Base-by-base conservation (phyloP, 2,888 invertebrate genomes). In the Ptychoptera contaminata region DNA sequence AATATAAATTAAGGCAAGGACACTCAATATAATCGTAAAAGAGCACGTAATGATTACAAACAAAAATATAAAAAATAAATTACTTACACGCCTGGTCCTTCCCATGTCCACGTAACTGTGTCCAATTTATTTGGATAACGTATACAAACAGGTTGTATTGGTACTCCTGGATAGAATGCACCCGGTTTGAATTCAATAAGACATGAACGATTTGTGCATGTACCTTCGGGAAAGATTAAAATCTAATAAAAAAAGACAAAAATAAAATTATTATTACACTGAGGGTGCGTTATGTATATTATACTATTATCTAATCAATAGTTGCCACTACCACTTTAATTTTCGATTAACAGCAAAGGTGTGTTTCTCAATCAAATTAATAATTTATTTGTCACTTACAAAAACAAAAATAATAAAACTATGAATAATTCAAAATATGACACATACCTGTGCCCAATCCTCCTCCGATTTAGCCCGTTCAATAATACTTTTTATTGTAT, bases 151-250 rank as follows among this genome's bases (percentile, higher is more conserved):
- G 94, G 94, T 60, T 96, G 96, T 2, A 96, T 84, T 0, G 96
- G 92, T 11, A 93, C 88, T 1, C 93, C 93, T 0, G 93, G 92
- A 66, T 87, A 87, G 67, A 96, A 96, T 10, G 92, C 94, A 36
- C 94, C 93, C 2, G 82, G 80, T 62, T 87, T 88, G 66, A 88
- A 90, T 34, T 86, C 85, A 54, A 88, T 86, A 54, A 96, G 69
- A 58, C 90, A 90, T 0, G 83, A 82, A 23, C 93, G 76, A 68
- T 96, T 96, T 30, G 94, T 92, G 64, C 93, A 94, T 0, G 96
- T 96, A 40, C 94, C 96, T 64, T 96, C 94, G 0, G 94, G 91
- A 65, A 94, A 96, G 56, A 96, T 91, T 48, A 92, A 73, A 43
- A 94, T 80, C 77, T 82, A 68, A 5, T 63, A 60, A 43, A 30